Evolutionary conservation across 1,140 invertebrate species (phyloP), one percentile per base, ranked within the genome.

Genomic region (Musca vetustissima): DNA sequence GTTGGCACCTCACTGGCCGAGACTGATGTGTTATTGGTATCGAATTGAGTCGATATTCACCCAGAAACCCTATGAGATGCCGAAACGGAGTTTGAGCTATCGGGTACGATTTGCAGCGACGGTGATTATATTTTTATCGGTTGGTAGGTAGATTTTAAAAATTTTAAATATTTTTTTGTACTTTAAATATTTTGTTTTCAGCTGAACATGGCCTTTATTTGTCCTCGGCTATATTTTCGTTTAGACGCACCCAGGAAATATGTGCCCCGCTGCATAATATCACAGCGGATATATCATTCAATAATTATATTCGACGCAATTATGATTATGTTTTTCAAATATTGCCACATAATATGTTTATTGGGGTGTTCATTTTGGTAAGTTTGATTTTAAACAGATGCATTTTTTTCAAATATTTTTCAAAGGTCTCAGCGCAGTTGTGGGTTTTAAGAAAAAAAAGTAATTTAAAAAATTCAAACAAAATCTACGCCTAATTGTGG

Each of bases 271-370:
- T 48, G 4, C 13, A 59, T 1, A 77, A 79, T 67, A 47, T 25
- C 1, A 75, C 65, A 0, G 17, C 53, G 14, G 68, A 49, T 6
- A 55, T 59, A 6, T 72, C 74, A 6, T 75, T 81, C 17, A 67
- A 73, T 7, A 64, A 75, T 14, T 80, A 75, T 14, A 61, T 76
- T 4, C 49, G 59, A 13, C 21, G 24, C 0, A 79, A 77, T 32
- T 81, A 81, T 52, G 72, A 72, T 28, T 79, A 80, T 71, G 77
- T 79, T 0, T 81, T 76, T 28, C 47, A 69, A 15, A 3, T 75
- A 7, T 47, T 81, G 49, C 73, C 77, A 6, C 74, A 75, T 19
- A 75, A 66, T 13, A 66, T 67, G 2, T 21, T 74, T 1, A 24
- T 73, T 1, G 73, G 57, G 14, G 36, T 67, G 9, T 69, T 68